Evolutionary conservation across 1,140 invertebrate genomes (phyloP), one percentile per base, ranked within the genome.

Genomic region (Battus philenor): DNA sequence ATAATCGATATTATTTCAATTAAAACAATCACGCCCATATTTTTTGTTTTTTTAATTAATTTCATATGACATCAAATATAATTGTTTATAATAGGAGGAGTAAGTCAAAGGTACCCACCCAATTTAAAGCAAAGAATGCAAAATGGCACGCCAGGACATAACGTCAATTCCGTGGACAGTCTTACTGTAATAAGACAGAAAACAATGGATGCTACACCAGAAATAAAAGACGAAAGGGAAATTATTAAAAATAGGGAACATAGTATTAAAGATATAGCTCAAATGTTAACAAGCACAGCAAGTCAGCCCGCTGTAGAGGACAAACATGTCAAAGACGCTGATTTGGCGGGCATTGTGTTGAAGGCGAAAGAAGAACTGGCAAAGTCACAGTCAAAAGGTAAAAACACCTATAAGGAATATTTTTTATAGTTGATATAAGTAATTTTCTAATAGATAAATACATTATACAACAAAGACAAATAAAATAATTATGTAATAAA

Each of bases 331-430:
- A 47, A 89, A 86, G 91, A 94, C 45, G 93, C 94, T 8, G 94
- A 96, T 59, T 93, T 95, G 89, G 93, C 92, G 49, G 95, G 95
- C 17, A 88, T 98, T 45, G 95, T 98, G 60, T 95, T 92, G 39
- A 96, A 97, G 86, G 95, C 96, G 39, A 98, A 97, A 88, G 95
- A 98, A 86, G 95, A 95, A 67, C 89, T 92, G 62, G 92, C 92
- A 7, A 95, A 94, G 81, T 94, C 93, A 31, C 94, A 86, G 91
- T 93, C 58, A 90, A 94, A 85, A 66, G 80, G 80, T 84, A 63
- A 44, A 6, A 10, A 12, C 17, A 10, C 4, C 10, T 11, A 31
- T 4, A 15, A 31, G 1, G 15, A 4, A 31, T 13, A 13, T 31
- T 15, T 4, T 6, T 1, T 7, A 31, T 7, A 13, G 5, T 31